Conservation (phyloP, 2,113 vertebrate genomes). For the Neotoma lepida region DNA sequence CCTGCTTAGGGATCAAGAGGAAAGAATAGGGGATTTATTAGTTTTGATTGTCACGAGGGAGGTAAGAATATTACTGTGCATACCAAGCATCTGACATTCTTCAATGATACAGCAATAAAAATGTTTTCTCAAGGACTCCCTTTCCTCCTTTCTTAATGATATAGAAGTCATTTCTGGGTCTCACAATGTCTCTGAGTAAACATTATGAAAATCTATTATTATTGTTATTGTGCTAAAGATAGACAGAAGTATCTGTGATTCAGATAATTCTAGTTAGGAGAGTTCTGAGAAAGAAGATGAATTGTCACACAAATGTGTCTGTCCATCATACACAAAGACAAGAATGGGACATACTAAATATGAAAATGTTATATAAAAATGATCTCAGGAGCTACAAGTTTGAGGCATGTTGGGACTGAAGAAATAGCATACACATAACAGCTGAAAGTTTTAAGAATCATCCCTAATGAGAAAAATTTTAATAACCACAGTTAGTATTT, state of each 20-base stretch:
- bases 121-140: constrained; percentile 18
- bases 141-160: constrained; percentile 18
- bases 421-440: constrained; percentile 3
- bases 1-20: neutral
- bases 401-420: neutral
- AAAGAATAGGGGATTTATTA: neutral
- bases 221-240: constrained; percentile 38
- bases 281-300: constrained; percentile 19
- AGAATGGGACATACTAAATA: neutral
- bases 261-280: constrained; percentile 35
- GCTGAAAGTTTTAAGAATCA: constrained; percentile 50
- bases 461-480: neutral
- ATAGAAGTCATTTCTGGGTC: constrained; percentile 21
- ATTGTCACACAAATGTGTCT: constrained; percentile 38
- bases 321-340: neutral
- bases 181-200: constrained; percentile 32
- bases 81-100: constrained; percentile 18
- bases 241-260: constrained; percentile 6
- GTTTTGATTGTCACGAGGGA: neutral
- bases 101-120: constrained; percentile 46
- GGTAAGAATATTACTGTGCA: neutral
- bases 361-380: constrained; percentile 28
- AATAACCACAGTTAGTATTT: neutral
- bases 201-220: constrained; percentile 55
- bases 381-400: constrained; percentile 2